phyloP scores from a whole-genome alignment of 2,113 vertebrate species.

The Pao palembangensis region DNA sequence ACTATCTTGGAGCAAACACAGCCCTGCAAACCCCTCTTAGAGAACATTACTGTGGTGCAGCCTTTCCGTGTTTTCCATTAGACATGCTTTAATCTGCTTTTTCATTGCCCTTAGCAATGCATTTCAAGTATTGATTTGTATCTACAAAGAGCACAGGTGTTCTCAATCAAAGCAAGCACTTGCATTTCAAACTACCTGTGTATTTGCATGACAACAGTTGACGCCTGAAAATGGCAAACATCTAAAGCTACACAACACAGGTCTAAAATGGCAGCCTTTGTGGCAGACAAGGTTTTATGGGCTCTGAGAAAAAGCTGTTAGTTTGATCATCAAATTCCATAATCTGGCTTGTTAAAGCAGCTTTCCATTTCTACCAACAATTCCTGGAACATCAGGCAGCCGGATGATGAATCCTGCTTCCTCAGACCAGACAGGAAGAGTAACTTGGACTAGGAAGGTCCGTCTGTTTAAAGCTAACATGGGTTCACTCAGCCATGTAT shows the following conservation, averaged over 20 bases:
- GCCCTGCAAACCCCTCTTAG: conserved; percentile 40
- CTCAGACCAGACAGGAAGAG: conserved; percentile 53
- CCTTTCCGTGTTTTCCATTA: conserved; percentile 50
- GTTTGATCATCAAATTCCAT: conserved; percentile 66
- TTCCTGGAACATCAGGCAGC: conserved; percentile 54
- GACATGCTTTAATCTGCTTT: conserved; percentile 43
- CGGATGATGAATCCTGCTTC: conserved; percentile 57
- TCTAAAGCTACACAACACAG: conserved; percentile 33
- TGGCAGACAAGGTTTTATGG: conserved; percentile 43
- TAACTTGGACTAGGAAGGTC: conserved; percentile 48
- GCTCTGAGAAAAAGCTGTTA: conserved; percentile 62
- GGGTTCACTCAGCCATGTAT: conserved; percentile 27
- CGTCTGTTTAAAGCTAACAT: conserved; percentile 32
- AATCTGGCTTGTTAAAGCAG: conserved; percentile 61
- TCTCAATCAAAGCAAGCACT: conserved; percentile 28
- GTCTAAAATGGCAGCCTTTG: conserved; percentile 37
- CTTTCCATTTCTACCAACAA: conserved; percentile 61
- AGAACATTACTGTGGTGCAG: conserved; percentile 41
- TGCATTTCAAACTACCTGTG: conserved; percentile 23
- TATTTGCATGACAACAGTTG: conserved; percentile 36
- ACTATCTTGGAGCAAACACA: conserved; percentile 46
- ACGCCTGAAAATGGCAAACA: conserved; percentile 29
- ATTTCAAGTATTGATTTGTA: conserved; percentile 48
- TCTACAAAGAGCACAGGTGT: conserved; percentile 23
- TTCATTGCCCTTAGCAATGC: conserved; percentile 36